Evolutionary conservation across 2,888 invertebrate species (phyloP).

Genomic region (Nesidiocoris tenuis): DNA sequence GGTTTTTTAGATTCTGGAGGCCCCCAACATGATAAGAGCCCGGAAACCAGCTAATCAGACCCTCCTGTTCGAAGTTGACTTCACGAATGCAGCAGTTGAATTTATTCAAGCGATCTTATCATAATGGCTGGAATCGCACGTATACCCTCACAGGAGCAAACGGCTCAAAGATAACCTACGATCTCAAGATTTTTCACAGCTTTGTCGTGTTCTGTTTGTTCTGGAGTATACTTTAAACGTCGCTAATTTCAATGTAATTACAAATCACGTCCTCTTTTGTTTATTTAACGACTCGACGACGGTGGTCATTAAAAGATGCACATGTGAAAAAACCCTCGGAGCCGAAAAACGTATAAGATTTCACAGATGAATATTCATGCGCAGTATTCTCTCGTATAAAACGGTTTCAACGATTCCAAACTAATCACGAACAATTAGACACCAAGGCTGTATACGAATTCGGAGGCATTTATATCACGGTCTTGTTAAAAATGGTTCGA

Average conservation of each 20-base stretch:
- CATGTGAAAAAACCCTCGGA: not conserved
- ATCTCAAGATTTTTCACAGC: not conserved
- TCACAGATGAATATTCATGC: conserved; percentile 34
- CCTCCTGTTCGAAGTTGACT: too few relatives aligned
- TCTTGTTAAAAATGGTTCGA: not conserved
- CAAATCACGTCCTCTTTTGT: not conserved
- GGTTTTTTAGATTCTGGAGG: not conserved
- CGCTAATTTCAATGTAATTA: not conserved
- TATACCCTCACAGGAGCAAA: not conserved
- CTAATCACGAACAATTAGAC: conserved; percentile 40
- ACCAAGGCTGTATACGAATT: conserved; percentile 9
- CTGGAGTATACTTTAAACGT: not conserved
- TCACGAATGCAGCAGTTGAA: not conserved
- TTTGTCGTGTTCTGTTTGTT: not conserved
- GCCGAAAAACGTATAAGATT: not conserved
- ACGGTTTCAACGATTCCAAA: not conserved
- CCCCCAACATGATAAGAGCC: not conserved
- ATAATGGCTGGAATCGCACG: not conserved
- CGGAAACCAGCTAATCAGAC: not conserved
- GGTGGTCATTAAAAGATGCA: not conserved
- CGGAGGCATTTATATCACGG: not conserved
- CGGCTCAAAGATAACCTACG: not conserved
- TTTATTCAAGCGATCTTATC: not conserved
- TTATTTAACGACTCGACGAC: not conserved
- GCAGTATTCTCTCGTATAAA: not conserved